A percentile compares a stretch with the other conserved stretches of the same genome.
phyloP scores from a whole-genome alignment of 30 jellyfish, hydroid and myxozoan species.

The Aurelia aurita region DNA sequence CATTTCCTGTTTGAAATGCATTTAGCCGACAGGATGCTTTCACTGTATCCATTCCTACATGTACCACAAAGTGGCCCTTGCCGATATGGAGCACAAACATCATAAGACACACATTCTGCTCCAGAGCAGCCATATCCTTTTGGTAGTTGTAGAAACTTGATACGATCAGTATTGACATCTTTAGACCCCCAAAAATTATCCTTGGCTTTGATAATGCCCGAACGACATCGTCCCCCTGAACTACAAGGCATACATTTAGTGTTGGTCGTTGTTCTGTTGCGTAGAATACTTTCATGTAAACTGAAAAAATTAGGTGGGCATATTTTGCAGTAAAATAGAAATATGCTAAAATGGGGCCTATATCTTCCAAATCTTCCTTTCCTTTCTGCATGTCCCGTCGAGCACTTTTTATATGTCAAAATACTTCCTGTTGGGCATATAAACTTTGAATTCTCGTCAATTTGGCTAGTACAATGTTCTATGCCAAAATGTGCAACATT shows the following conservation, averaged over 20 bases:
- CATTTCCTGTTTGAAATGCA: background rate
- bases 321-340: background rate
- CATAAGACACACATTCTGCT: background rate
- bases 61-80: background rate
- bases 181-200: background rate
- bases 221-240: background rate
- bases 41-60: background rate
- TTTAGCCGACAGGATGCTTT: background rate
- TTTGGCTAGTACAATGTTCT: background rate
- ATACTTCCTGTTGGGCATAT: background rate
- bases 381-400: too few relatives aligned
- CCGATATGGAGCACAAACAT: background rate
- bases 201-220: slow-evolving; percentile 2
- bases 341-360: background rate
- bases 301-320: background rate
- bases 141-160: background rate
- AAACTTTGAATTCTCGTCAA: background rate
- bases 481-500: background rate
- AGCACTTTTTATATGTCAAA: background rate
- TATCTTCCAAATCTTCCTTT: too few relatives aligned
- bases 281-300: background rate
- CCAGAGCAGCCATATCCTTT: background rate
- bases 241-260: background rate
- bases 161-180: background rate
- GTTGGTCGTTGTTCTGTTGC: background rate